Evolutionary conservation across 2,888 invertebrate species (phyloP).

Genomic region (Aricia artaxerxes): DNA sequence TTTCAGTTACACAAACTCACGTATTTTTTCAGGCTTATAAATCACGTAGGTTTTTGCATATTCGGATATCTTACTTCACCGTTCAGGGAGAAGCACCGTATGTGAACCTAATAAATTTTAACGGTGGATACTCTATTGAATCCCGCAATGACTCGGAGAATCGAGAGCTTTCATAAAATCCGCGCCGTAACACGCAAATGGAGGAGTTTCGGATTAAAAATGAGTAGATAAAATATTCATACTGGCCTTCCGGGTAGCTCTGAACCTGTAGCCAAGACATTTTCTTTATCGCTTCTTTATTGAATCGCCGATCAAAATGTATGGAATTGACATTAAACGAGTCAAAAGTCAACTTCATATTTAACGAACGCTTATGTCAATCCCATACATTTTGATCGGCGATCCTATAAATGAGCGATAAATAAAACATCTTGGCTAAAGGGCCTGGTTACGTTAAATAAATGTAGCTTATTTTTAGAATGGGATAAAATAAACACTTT

Average conservation of each 20-base stretch:
- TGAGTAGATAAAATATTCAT: background rate
- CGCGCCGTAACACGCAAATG: background rate
- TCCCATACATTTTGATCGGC: no score
- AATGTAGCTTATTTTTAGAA: background rate
- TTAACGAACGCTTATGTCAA: no score
- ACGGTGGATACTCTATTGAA: conserved; percentile 8
- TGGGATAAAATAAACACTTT: no score
- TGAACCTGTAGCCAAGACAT: no score
- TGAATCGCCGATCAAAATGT: no score
- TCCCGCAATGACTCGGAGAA: conserved; percentile 20
- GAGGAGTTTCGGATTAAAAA: conserved; percentile 1
- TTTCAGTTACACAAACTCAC: background rate
- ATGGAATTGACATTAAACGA: no score
- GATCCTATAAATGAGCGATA: no score
- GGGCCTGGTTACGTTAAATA: background rate
- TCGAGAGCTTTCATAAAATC: conserved; percentile 14
- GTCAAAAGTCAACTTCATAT: no score
- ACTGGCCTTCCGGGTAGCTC: background rate
- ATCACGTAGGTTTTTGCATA: background rate
- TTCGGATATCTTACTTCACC: conserved; percentile 4
- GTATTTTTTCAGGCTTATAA: conserved; percentile 1
- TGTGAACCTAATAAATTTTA: conserved; percentile 26
- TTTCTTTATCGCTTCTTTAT: no score
- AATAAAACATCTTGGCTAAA: no score
- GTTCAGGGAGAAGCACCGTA: background rate